Conservation (phyloP, 2,797 vertebrate species). For the Oreortyx pictus region DNA sequence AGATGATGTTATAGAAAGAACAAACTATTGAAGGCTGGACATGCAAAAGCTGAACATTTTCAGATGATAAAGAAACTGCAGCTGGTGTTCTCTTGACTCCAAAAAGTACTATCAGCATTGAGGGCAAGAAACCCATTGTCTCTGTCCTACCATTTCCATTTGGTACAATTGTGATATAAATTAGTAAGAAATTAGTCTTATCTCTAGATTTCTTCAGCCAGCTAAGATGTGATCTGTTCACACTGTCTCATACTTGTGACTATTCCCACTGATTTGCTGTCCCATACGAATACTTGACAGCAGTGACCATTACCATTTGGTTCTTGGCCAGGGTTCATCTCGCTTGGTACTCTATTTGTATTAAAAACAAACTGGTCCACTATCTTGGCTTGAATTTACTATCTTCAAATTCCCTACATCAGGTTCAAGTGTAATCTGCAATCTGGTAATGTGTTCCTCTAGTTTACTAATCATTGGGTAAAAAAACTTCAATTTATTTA, state of each 20-base stretch:
- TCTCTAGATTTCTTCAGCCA: background rate
- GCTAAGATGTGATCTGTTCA: background rate
- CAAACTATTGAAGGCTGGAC: background rate
- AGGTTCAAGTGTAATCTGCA: background rate
- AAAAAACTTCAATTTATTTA: background rate
- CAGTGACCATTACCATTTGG: background rate
- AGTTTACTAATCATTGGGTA: background rate
- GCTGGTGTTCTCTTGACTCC: background rate
- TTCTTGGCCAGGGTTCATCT: background rate
- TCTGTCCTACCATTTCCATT: background rate
- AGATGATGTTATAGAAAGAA: background rate
- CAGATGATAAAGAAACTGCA: background rate
- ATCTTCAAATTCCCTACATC: background rate
- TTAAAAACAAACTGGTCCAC: background rate
- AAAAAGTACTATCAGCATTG: background rate
- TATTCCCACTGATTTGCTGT: background rate
- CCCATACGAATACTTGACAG: background rate
- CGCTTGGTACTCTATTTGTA: background rate
- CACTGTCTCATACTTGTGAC: background rate
- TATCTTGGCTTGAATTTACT: background rate
- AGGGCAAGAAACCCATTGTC: background rate
- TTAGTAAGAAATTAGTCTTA: background rate
- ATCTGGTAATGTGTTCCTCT: background rate
- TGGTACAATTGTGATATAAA: background rate
- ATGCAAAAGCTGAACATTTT: background rate